These are phyloP conservation scores for Dryobotodes eremita DNA, from an alignment of 2,888 invertebrate species.

Conservation along the genomic window DNA sequence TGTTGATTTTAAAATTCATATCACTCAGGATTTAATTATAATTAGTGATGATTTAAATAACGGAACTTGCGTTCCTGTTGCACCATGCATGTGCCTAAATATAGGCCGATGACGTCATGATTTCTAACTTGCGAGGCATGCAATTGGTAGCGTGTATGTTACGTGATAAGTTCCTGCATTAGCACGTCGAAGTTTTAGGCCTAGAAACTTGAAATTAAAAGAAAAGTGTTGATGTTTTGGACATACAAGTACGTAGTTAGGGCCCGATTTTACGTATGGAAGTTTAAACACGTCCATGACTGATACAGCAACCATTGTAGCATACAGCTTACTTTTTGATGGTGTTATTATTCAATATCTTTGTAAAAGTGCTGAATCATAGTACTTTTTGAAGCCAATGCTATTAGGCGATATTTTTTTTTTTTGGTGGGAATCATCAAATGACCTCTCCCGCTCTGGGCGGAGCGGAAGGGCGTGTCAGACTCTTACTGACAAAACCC, in stretches of 20 bases:
- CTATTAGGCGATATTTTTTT: no score
- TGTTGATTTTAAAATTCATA: background rate
- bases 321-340: background rate
- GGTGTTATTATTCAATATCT: background rate
- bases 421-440: no score
- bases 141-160: background rate
- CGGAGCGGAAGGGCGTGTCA: no score
- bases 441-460: no score
- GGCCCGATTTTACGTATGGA: background rate
- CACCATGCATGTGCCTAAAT: slow-evolving; percentile 3
- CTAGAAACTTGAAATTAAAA: background rate
- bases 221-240: background rate
- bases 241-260: no score
- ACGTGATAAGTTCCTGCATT: background rate
- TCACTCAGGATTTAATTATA: background rate
- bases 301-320: background rate
- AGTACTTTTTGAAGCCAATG: background rate
- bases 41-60: slow-evolving; percentile 5
- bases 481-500: no score
- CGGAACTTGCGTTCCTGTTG: background rate
- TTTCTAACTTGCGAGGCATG: background rate
- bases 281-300: background rate
- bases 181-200: background rate
- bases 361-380: background rate
- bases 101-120: background rate